Conservation (phyloP, 2,888 invertebrate genomes). For the Macroteleia sp. region DNA sequence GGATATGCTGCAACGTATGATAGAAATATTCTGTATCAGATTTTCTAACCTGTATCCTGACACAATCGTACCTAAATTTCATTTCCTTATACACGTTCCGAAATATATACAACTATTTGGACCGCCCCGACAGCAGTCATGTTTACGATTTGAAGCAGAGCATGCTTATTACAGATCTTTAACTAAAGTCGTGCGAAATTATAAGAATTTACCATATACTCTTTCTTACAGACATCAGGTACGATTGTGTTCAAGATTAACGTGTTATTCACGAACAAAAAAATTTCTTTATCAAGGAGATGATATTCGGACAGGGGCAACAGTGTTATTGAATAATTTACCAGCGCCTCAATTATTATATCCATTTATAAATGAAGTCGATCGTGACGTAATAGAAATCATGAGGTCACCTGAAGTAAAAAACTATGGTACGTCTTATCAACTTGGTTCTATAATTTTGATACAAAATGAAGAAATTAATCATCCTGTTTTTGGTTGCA, state of each 20-base stretch:
- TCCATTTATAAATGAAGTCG: no score
- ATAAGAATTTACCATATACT: slow-evolving; percentile 47
- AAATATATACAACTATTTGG: slow-evolving; percentile 49
- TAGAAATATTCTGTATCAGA: slow-evolving; percentile 5
- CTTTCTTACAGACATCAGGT: slow-evolving; percentile 42
- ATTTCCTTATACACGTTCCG: slow-evolving; percentile 34
- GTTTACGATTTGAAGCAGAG: slow-evolving; percentile 60
- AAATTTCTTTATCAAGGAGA: slow-evolving; percentile 54
- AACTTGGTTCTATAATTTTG: no score
- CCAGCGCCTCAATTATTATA: neutral
- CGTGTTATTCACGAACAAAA: neutral
- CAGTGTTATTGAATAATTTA: slow-evolving; percentile 13
- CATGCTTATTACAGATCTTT: slow-evolving; percentile 52
- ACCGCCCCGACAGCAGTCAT: slow-evolving; percentile 39
- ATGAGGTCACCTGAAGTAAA: no score
- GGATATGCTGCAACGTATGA: slow-evolving; percentile 7
- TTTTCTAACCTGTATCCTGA: slow-evolving; percentile 1
- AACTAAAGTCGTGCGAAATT: slow-evolving; percentile 56
- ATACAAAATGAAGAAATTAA: no score
- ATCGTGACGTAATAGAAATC: no score
- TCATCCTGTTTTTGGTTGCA: no score
- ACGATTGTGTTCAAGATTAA: neutral
- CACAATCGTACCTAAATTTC: slow-evolving; percentile 18
- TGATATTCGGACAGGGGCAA: slow-evolving; percentile 26
- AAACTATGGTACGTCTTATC: no score